Evolutionary conservation across 2,797 vertebrate genomes (phyloP), one percentile per base, ranked within the genome.

Genomic region (Arnoldichthys spilopterus): DNA sequence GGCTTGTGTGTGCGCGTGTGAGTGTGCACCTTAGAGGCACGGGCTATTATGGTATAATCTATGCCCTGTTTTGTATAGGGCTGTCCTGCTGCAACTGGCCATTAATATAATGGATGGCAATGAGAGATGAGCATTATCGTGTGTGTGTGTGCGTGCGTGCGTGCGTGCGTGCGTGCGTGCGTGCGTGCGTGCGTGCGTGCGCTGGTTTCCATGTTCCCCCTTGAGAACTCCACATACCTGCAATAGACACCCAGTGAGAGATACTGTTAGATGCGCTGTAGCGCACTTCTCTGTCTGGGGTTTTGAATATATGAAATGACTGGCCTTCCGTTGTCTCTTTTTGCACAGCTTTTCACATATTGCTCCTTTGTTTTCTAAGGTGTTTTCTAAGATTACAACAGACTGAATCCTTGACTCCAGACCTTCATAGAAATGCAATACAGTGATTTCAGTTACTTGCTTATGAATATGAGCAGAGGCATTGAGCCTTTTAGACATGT

Each of bases 91-190:
- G 85, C 84, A 72, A 70, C 66, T 74, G 79, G 81, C 63, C 82
- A 83, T 82, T 80, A 71, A 82, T 78, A 83, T 82, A 47, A 78
- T 87, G 87, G 86, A 89, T 86, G 85, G 74, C 82, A 90, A 87
- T 85, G 84, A 89, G 86, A 77, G 34, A 63, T 16, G 81, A 82
- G 63, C 81, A 72, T 69, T 62, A 63, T 74, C 53, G 24, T 18
- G 18, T 62, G 9, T 68, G 22, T 58, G 26, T 53, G 51, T 74
- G 2, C 45, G 28, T 87, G 72, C 83, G 15, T 62, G 37, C 67
- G 15, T 70, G 51, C 70, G 3, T 61, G 47, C 86, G 76, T 84
- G 18, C 59, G 34, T 66, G 20, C 63, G 49, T 73, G 4, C 51
- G 45, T 86, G 18, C 51, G 34, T 66, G 24, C 58, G 16, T 71